These are phyloP conservation scores for Sitophilus oryzae DNA, from an alignment of 1,140 invertebrate species.

Conservation along the genomic window DNA sequence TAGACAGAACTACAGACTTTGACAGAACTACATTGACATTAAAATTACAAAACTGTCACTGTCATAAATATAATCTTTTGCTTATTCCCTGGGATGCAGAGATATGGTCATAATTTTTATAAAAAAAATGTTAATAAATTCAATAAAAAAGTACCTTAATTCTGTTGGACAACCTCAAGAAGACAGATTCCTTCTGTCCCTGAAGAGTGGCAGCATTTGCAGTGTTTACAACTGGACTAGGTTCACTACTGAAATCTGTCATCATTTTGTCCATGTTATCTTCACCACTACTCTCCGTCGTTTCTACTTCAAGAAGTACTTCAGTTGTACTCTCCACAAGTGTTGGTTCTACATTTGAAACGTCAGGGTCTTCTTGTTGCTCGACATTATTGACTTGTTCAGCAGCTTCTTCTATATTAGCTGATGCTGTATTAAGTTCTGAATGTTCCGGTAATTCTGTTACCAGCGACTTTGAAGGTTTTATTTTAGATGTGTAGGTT, in stretches of 20 bases:
- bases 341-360: not conserved
- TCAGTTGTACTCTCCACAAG: slow-evolving; percentile 5
- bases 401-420: not conserved
- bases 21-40: slow-evolving; percentile 4
- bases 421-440: slow-evolving; percentile 9
- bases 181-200: slow-evolving; percentile 87
- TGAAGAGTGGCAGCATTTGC: slow-evolving; percentile 46
- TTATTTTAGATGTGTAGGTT: slow-evolving; percentile 35
- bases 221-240: slow-evolving; percentile 17
- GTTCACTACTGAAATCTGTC: slow-evolving; percentile 33
- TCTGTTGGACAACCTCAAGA: slow-evolving; percentile 88
- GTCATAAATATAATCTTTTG: no score
- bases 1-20: not conserved
- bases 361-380: slow-evolving; percentile 13
- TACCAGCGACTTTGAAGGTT: slow-evolving; percentile 41
- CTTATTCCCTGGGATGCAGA: no score
- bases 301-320: not conserved
- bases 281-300: slow-evolving; percentile 15
- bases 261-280: slow-evolving; percentile 45
- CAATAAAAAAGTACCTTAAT: no score
- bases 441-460: slow-evolving; percentile 15
- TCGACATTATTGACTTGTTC: not conserved
- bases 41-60: slow-evolving; percentile 29
- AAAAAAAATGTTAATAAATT: no score
- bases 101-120: no score